A percentile compares a stretch with the other conserved stretches of the same genome.
Conservation (phyloP, 2,113 vertebrate species). For the Chionis minor region DNA sequence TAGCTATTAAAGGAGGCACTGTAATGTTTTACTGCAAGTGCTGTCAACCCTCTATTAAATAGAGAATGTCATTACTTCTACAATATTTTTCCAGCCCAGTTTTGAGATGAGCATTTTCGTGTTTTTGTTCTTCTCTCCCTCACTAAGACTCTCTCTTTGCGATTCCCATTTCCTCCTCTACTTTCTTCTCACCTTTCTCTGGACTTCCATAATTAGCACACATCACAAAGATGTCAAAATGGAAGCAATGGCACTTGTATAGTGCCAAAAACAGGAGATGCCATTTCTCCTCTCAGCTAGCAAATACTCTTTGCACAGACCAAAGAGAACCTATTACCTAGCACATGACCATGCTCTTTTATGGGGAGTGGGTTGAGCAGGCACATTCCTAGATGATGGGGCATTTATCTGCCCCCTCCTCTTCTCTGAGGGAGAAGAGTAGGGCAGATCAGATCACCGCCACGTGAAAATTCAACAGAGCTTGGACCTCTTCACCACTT, state of each 20-base stretch:
- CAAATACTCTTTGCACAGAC: not conserved
- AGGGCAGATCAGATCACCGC: not conserved
- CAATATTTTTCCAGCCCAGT: not conserved
- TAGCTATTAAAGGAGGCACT: not conserved
- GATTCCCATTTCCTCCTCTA: not conserved
- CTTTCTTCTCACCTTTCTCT: not conserved
- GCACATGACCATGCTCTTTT: not conserved
- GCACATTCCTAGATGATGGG: not conserved
- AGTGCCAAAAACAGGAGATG: not conserved
- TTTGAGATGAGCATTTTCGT: not conserved
- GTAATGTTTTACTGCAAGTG: not conserved
- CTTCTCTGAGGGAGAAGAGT: not conserved
- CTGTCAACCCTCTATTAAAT: not conserved
- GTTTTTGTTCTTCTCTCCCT: not conserved
- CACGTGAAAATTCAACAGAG: not conserved
- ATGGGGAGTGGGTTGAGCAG: rapidly evolving
- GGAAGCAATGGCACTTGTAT: not conserved
- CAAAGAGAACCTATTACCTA: not conserved
- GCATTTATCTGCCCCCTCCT: not conserved
- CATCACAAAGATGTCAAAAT: not conserved
- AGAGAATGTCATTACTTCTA: not conserved
- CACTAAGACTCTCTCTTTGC: not conserved
- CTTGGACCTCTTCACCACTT: not conserved
- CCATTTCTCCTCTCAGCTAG: not conserved
- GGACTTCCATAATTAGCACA: not conserved